Conservation (phyloP, 2,797 vertebrate species). For the Characodon lateralis region DNA sequence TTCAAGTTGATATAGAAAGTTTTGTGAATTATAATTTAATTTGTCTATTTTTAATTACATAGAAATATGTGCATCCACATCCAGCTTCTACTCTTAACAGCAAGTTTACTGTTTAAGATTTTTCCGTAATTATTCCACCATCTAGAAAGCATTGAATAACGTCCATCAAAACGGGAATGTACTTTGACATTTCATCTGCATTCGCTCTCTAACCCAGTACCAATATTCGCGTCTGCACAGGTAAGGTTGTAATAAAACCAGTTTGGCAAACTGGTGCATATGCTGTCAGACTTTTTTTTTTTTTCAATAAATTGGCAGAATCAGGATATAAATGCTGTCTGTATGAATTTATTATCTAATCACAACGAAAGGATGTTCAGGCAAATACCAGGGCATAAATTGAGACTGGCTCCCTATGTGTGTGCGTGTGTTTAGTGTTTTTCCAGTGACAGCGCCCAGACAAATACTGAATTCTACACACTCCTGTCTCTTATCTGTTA, state of each 20-base stretch:
- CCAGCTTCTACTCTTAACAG: background rate
- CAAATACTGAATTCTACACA: slow-evolving; percentile 27
- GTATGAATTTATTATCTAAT: slow-evolving; percentile 2
- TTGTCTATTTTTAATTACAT: background rate
- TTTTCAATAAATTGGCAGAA: slow-evolving; percentile 8
- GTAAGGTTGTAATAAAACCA: slow-evolving; percentile 26
- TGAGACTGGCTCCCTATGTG: slow-evolving; percentile 6
- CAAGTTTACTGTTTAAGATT: background rate
- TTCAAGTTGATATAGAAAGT: background rate
- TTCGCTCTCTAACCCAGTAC: slow-evolving; percentile 11
- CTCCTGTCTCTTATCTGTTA: slow-evolving; percentile 37
- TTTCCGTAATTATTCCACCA: background rate
- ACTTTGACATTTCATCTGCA: slow-evolving; percentile 22
- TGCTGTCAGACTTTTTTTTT: slow-evolving; percentile 9
- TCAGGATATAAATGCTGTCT: background rate
- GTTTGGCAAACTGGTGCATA: slow-evolving; percentile 16
- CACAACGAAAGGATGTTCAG: slow-evolving; percentile 16
- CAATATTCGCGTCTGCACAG: slow-evolving; percentile 15
- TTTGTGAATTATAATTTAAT: background rate
- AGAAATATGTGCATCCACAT: background rate
- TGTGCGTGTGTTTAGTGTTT: slow-evolving; percentile 10
- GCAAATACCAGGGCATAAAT: slow-evolving; percentile 21
- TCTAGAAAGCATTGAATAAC: background rate
- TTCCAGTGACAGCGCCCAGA: slow-evolving; percentile 7
- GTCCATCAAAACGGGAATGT: background rate